Evolutionary conservation across 2,113 vertebrate species (phyloP), one percentile per base, ranked within the genome.

Genomic region (Anser brachyrhynchus): DNA sequence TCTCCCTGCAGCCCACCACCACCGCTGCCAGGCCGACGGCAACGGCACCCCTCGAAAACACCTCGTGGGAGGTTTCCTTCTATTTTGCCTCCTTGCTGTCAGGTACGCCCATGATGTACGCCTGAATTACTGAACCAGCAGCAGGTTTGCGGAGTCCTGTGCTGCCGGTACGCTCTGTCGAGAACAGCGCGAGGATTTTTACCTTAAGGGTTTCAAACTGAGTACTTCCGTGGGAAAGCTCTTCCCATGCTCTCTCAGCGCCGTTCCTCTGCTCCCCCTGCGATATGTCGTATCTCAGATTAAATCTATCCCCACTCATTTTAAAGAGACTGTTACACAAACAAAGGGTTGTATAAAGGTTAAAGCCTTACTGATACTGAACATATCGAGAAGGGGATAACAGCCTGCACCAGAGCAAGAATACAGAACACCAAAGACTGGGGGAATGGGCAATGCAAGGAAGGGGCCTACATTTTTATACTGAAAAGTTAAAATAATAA

Each of bases 151-250:
- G 7, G 10, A 64, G 10, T 11, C 5, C 41, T 6, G 37, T 15
- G 58, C 35, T 78, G 78, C 59, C 41, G 52, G 33, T 26, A n/a
- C 43, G 80, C 62, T 44, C 65, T 4, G 3, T 0, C 35, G 84
- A 93, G 83, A 65, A 10, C 64, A 58, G 67, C 84, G 55, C 54
- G 59, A 21, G 92, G 70, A 69, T 26, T 43, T 52, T 54, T 37
- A 54, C 51, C 80, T 8, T 10, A 39, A 28, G 77, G 54, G 39
- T 13, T 71, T 14, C 52, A 51, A 21, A 19, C 22, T 17, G 39
- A 5, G 51, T 43, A 65, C 94, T 55, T 92, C 64, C 65, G 92
- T 67, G 94, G 96, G 94, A 90, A 95, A 73, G 95, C 96, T 94
- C 83, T 81, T 85, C 89, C 92, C 87, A 31, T 92, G 72, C 55